A percentile compares a stretch with the other conserved stretches of the same genome.
These are phyloP conservation scores for Cercocebus atys DNA, from an alignment of 2,113 vertebrate genomes.

Conservation along the genomic window DNA sequence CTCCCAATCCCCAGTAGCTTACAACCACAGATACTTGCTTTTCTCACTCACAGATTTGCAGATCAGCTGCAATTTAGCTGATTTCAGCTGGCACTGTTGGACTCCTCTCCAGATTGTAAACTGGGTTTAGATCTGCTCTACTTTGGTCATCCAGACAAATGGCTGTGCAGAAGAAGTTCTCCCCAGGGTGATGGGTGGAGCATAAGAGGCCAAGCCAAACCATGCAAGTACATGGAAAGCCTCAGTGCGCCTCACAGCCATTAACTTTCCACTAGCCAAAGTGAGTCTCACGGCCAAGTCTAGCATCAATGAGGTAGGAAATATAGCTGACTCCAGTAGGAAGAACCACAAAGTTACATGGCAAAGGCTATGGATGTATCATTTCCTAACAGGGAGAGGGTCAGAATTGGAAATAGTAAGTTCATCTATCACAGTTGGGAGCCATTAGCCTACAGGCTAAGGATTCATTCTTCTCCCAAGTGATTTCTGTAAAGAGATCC, in stretches of 20 bases:
- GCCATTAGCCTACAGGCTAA: not conserved
- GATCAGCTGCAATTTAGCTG: not conserved
- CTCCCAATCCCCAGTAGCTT: not conserved
- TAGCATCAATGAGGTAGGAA: not conserved
- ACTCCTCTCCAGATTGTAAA: slow-evolving; percentile 18
- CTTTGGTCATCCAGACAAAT: not conserved
- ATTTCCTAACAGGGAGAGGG: not conserved
- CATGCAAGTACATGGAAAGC: not conserved
- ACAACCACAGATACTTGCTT: not conserved
- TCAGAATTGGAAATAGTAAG: not conserved
- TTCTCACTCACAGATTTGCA: not conserved
- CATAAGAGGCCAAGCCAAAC: not conserved
- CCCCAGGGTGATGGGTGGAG: not conserved
- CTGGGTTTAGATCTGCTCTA: not conserved
- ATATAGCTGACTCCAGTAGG: not conserved
- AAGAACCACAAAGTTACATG: not conserved
- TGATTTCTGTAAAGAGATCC: not conserved
- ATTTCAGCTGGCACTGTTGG: slow-evolving; percentile 4
- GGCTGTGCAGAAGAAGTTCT: not conserved
- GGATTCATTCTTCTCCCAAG: not conserved
- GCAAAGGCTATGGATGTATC: not conserved
- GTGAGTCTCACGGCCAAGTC: not conserved
- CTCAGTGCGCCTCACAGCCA: not conserved
- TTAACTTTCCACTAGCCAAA: not conserved
- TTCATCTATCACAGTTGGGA: not conserved